Evolutionary conservation across 2,888 invertebrate genomes (phyloP).

Genomic region (Saturnia pavonia): DNA sequence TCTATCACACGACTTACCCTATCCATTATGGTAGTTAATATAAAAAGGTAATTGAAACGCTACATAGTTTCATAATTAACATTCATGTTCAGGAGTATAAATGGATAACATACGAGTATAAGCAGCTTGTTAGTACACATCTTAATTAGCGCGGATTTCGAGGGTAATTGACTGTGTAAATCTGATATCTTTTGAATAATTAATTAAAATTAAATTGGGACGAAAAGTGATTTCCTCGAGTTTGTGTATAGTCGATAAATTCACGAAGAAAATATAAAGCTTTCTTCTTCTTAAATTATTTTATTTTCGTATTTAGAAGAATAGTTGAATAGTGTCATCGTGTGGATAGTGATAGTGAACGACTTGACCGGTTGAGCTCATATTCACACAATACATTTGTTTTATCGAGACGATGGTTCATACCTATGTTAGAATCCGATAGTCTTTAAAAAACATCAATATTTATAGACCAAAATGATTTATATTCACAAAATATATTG

Average conservation of each 20-base stretch:
- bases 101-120: neutral
- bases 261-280: neutral
- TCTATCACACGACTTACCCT: neutral
- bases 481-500: too few species aligned
- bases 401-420: too few species aligned
- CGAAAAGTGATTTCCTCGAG: neutral
- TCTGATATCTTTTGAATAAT: slow-evolving; percentile 4
- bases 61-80: neutral
- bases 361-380: too few species aligned
- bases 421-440: too few species aligned
- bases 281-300: too few species aligned
- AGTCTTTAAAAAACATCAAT: too few species aligned
- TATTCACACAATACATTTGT: too few species aligned
- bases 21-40: neutral
- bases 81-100: neutral
- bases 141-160: slow-evolving; percentile 1
- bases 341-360: too few species aligned
- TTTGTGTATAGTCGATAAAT: neutral
- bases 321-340: too few species aligned
- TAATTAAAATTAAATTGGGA: neutral
- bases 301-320: too few species aligned
- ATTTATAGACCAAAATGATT: too few species aligned
- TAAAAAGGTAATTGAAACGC: neutral
- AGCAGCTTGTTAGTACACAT: neutral
- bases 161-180: neutral